Evolutionary conservation across 2,113 vertebrate species (phyloP).

Genomic region (Gymnogyps californianus): DNA sequence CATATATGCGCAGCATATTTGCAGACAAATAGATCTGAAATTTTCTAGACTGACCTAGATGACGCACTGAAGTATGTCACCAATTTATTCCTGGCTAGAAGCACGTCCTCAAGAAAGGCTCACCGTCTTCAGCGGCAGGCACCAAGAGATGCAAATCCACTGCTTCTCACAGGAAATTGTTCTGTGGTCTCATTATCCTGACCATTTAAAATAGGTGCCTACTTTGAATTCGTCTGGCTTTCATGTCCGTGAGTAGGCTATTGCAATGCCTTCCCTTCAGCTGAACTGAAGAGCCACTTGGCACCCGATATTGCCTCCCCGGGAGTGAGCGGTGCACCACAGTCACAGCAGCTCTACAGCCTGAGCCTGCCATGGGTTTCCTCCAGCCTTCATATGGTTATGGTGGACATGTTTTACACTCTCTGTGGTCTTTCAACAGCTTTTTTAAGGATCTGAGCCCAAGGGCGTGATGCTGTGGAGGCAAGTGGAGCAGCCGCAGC

Average conservation of each 20-base stretch:
- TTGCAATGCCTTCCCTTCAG: background rate
- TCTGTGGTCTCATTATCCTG: background rate
- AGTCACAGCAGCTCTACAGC: background rate
- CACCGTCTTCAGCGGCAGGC: background rate
- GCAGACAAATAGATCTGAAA: background rate
- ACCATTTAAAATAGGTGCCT: background rate
- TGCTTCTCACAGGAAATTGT: background rate
- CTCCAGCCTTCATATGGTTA: background rate
- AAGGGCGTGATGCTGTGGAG: background rate
- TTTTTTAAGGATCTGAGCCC: background rate
- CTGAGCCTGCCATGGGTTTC: background rate
- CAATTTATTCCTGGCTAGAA: background rate
- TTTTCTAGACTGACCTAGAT: background rate
- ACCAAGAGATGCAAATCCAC: background rate
- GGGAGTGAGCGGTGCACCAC: background rate
- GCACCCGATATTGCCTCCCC: rapidly evolving
- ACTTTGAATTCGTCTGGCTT: background rate
- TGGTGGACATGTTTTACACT: background rate
- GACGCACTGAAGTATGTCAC: background rate
- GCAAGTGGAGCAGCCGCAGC: background rate
- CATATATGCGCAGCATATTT: background rate
- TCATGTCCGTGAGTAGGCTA: background rate
- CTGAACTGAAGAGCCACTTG: background rate
- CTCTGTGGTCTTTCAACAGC: background rate
- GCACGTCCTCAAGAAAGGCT: background rate